Evolutionary conservation across 2,888 invertebrate genomes (phyloP), one percentile per base, ranked within the genome.

Genomic region (Nyleta sp.): DNA sequence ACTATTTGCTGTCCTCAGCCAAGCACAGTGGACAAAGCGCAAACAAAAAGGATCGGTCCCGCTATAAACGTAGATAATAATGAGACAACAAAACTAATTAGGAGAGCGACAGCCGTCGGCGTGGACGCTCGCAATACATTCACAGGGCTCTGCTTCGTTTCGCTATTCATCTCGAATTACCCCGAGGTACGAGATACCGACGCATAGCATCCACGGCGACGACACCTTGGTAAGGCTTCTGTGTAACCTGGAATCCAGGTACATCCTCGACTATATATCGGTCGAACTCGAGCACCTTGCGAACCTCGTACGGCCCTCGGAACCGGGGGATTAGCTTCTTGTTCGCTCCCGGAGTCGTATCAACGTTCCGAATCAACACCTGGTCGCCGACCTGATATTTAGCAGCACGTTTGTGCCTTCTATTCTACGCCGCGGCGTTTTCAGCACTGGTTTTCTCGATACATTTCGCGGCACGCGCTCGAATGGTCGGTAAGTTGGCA

Each of bases 151-250:
- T n/a, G n/a, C n/a, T n/a, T n/a, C n/a, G n/a, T n/a, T n/a, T n/a
- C n/a, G n/a, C n/a, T n/a, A n/a, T n/a, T n/a, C n/a, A n/a, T n/a
- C n/a, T n/a, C n/a, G n/a, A n/a, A n/a, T n/a, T n/a, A n/a, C n/a
- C n/a, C n/a, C n/a, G n/a, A n/a, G n/a, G 42, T 24, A 40, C 15
- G 44, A 44, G 13, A 35, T 55, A 46, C 20, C 17, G 20, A 18
- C 38, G 38, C 38, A 38, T 38, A 5, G 38, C 11, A 13, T 38
- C 38, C 10, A n/a, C 38, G n/a, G 38, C 38, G 2, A 38, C 13
- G 5, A 38, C 38, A 5, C 13, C 38, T 5, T 38, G 7, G 2
- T 38, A 38, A 5, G 38, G 38, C 13, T 38, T 38, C n/a, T 38
- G 38, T 13, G 38, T 38, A 5, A 38, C 4, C 11, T 38, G 38